Evolutionary conservation across 2,113 vertebrate genomes (phyloP), one percentile per base, ranked within the genome.

Genomic region (Aviceda subcristata): DNA sequence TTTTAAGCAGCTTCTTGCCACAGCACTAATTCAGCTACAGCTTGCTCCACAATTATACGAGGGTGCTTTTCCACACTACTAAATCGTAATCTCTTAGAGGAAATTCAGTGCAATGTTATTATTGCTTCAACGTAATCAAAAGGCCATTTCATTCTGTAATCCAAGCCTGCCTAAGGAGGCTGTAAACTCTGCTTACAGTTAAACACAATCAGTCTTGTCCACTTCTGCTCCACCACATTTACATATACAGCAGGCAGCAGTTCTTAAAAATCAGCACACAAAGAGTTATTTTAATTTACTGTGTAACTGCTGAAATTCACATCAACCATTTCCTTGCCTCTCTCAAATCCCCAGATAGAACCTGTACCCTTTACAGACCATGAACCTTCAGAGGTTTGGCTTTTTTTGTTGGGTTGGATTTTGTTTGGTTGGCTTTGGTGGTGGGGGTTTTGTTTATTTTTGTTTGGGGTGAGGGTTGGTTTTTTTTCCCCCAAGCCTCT

Each of bases 11-110:
- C 80, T 48, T 71, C 60, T 53, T 79, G 67, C 53, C 92, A 18
- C 69, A 78, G 72, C 75, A 10, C 17, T 30, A 14, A 12, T 26
- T 36, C 56, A 85, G 59, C 79, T 12, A 29, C 53, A 36, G 20
- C 51, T 29, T 15, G 29, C 45, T 36, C 68, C 66, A 18, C 30
- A 4, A 3, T 15, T 14, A 20, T 0, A 51, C 0, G 7, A 22
- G 18, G 46, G 20, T 8, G 45, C 66, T 62, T 14, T 73, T 69
- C 39, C 74, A n/a, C 22, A 1, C 72, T 29, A 36, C 60, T 39
- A 22, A 19, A 59, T 32, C 0, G 1, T 18, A 38, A 57, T 2
- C 76, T 24, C 45, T 0, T 24, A 18, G 43, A 72, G 84, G 51
- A 94, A 85, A 23, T 36, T 22, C 74, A 7, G 39, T 27, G 64